A percentile compares a stretch with the other conserved stretches of the same genome.
phyloP scores from a whole-genome alignment of 2,888 invertebrate genomes.

The Ctenicera cuprea region DNA sequence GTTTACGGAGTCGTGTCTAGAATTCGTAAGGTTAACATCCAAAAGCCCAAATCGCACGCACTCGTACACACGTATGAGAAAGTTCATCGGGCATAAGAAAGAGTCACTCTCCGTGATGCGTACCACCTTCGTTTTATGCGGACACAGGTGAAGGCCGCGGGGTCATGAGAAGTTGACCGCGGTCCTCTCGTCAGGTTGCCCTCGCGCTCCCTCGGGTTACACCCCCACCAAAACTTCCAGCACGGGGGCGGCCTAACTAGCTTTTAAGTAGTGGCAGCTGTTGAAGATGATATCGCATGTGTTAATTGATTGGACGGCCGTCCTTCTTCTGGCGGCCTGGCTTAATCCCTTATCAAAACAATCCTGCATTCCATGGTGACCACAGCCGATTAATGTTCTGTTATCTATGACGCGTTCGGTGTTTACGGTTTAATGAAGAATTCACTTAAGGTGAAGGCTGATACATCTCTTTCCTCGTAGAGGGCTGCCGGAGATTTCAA shows the following conservation, averaged over 20 bases:
- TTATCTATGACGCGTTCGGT: slow-evolving; percentile 33
- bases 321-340: slow-evolving; percentile 26
- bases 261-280: slow-evolving; percentile 46
- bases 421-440: slow-evolving; percentile 25
- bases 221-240: slow-evolving; percentile 35
- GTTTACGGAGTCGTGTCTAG: background rate
- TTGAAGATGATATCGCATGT: slow-evolving; percentile 43
- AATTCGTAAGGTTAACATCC: slow-evolving; percentile 8
- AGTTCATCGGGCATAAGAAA: slow-evolving; percentile 35
- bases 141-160: slow-evolving; percentile 57
- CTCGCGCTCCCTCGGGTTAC: slow-evolving; percentile 38
- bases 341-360: slow-evolving; percentile 38
- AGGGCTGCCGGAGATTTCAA: background rate
- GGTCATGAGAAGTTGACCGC: slow-evolving; percentile 60
- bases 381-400: slow-evolving; percentile 27
- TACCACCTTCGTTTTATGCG: slow-evolving; percentile 47
- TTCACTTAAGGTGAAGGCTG: background rate
- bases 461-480: background rate
- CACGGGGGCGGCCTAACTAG: slow-evolving; percentile 41
- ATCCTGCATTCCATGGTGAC: slow-evolving; percentile 24
- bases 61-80: slow-evolving; percentile 41
- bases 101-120: slow-evolving; percentile 44
- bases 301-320: slow-evolving; percentile 48
- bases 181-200: slow-evolving; percentile 34
- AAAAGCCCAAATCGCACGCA: slow-evolving; percentile 27